phyloP scores from a whole-genome alignment of 2,113 vertebrate species.

The Muscicapa adusta region DNA sequence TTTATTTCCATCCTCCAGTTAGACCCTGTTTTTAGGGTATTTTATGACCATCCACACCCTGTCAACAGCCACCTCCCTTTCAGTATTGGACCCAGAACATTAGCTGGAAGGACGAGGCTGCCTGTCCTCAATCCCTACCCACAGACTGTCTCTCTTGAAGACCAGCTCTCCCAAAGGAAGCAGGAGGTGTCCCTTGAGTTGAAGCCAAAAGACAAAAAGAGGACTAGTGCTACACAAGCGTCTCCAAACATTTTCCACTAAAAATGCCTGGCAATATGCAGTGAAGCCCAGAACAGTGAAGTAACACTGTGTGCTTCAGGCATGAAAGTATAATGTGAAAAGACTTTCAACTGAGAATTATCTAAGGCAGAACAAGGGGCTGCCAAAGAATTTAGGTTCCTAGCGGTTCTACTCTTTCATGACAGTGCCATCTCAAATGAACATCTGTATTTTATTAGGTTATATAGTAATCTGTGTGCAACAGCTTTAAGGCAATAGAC shows the following conservation, averaged over 20 bases:
- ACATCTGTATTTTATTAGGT: neutral
- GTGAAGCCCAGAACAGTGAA: neutral
- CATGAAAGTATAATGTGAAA: neutral
- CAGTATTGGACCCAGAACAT: neutral
- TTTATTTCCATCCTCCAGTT: neutral
- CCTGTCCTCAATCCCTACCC: neutral
- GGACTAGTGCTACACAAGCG: neutral
- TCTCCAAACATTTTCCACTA: neutral
- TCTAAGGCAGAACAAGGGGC: neutral
- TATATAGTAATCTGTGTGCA: neutral
- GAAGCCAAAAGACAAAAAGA: neutral
- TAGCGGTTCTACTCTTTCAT: neutral
- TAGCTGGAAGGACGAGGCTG: neutral
- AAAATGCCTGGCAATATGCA: constrained; percentile 1
- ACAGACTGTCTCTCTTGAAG: neutral
- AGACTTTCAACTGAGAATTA: neutral
- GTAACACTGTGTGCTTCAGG: neutral
- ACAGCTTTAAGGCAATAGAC: neutral
- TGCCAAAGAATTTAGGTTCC: neutral
- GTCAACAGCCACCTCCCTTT: rapidly evolving
- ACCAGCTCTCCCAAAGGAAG: neutral
- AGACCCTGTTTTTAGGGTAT: neutral
- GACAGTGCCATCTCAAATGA: neutral
- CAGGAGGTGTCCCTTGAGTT: neutral
- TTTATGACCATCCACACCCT: neutral